phyloP scores from a whole-genome alignment of 2,888 invertebrate species.

The Rhogogaster chlorosoma region DNA sequence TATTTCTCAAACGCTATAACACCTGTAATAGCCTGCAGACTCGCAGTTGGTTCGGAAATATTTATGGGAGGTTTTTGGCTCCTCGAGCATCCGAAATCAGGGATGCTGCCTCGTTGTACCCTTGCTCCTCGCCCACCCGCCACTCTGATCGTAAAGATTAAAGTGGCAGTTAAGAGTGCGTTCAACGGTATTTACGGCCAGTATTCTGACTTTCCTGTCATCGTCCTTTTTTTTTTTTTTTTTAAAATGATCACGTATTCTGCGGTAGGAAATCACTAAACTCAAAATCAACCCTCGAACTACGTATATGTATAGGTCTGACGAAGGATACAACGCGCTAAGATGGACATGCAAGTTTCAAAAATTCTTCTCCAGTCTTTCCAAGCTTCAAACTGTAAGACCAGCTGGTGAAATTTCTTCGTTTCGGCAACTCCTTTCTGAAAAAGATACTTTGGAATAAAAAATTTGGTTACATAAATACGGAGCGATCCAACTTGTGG shows the following conservation, averaged over 20 bases:
- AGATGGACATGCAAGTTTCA: neutral
- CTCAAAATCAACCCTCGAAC: neutral
- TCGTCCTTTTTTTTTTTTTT: neutral
- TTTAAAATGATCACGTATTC: slow-evolving; percentile 5
- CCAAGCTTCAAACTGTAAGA: neutral
- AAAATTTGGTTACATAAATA: neutral
- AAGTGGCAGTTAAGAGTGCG: slow-evolving; percentile 42
- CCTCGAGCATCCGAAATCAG: slow-evolving; percentile 44
- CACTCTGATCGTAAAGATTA: slow-evolving; percentile 43
- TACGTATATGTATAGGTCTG: too few species aligned
- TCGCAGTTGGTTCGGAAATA: slow-evolving; percentile 51
- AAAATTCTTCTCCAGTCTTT: neutral
- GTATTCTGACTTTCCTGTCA: slow-evolving; percentile 9
- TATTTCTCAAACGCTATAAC: slow-evolving; percentile 46
- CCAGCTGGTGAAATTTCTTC: neutral
- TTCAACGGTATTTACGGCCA: slow-evolving; percentile 26
- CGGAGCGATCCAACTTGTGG: neutral
- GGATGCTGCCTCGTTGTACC: neutral
- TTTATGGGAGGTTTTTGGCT: slow-evolving; percentile 47
- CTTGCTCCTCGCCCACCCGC: neutral
- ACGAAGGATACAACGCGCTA: neutral
- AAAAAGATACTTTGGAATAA: neutral
- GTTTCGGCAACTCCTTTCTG: neutral
- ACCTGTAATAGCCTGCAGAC: slow-evolving; percentile 51
- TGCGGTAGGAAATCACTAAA: neutral